Evolutionary conservation across 1,140 invertebrate species (phyloP), one percentile per base, ranked within the genome.

Genomic region (Panagrolaimus sp.): DNA sequence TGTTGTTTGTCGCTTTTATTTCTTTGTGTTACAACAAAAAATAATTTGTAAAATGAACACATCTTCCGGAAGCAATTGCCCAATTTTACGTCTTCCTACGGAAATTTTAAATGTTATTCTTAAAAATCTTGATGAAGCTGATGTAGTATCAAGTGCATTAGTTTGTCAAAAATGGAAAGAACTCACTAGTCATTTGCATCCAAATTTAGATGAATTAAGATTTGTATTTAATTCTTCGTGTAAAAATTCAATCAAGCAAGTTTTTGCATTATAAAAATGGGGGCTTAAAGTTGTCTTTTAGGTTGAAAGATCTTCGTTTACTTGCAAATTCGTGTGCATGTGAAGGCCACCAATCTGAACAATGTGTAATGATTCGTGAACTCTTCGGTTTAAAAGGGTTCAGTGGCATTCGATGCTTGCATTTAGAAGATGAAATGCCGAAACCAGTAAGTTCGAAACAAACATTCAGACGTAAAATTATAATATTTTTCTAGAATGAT

Each of bases 161-260:
- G 52, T 58, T 58, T 58, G 52, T 58, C 21, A 58, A 4, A 21
- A 6, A 28, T 58, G 52, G 52, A 21, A 28, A 21, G 21, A 28
- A 3, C 28, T 58, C 10, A 4, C 52, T 28, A 58, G 17, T 28
- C 52, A 21, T 28, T 58, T 58, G 52, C 28, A 21, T 12, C 21
- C 21, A 58, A 28, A 58, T n/a, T 28, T 58, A 4, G 52, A 26
- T 28, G 52, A 58, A 26, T 21, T 58, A 28, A 58, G 17, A 28
- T 28, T 58, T 4, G 28, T 28, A 26, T 58, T 58, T 21, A 58
- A 58, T 28, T 26, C 21, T 58, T 28, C 21, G 17, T 58, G 52
- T n/a, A 28, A 58, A 12, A 58, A 58, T 58, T 21, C 52, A 12
- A 28, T 58, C n/a, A 28, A 58, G 52, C 28, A 58, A 58, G 52